Evolutionary conservation across 2,113 vertebrate species (phyloP).

Genomic region (Hydrolagus affinis): DNA sequence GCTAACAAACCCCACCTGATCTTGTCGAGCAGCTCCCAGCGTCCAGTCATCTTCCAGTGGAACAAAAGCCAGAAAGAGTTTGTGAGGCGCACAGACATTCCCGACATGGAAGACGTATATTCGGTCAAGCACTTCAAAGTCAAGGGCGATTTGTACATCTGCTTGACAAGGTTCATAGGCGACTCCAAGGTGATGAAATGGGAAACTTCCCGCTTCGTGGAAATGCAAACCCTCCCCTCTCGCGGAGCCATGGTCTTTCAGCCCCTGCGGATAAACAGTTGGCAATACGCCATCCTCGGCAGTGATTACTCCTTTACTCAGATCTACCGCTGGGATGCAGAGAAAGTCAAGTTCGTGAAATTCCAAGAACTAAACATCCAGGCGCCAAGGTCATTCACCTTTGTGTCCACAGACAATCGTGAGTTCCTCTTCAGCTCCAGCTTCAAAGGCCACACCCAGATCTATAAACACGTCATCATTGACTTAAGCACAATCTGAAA

Average conservation of each 20-base stretch:
- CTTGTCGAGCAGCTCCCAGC: conserved; percentile 33
- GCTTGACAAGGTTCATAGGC: conserved; percentile 33
- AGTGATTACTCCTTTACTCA: conserved; percentile 34
- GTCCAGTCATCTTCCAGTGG: conserved; percentile 33
- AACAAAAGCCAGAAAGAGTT: conserved; percentile 19
- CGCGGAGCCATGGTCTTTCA: conserved; percentile 33
- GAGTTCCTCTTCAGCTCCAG: conserved; percentile 34
- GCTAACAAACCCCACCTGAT: conserved; percentile 24
- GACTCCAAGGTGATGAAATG: conserved; percentile 35
- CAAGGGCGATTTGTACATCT: conserved; percentile 30
- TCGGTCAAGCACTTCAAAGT: conserved; percentile 24
- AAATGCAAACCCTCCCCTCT: conserved; percentile 30
- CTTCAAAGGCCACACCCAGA: conserved; percentile 31
- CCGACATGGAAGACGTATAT: conserved; percentile 30
- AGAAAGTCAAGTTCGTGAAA: conserved; percentile 37
- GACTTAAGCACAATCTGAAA: conserved; percentile 32
- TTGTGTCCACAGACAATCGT: conserved; percentile 28
- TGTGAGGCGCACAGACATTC: conserved; percentile 31
- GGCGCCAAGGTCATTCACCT: conserved; percentile 32
- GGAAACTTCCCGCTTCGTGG: conserved; percentile 24
- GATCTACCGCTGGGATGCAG: conserved; percentile 32
- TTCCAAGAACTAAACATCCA: conserved; percentile 34
- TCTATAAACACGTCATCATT: conserved; percentile 30
- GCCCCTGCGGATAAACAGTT: conserved; percentile 10
- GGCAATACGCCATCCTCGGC: conserved; percentile 33